Evolutionary conservation across 2,888 invertebrate species (phyloP).

Genomic region (Campoplex nolae): DNA sequence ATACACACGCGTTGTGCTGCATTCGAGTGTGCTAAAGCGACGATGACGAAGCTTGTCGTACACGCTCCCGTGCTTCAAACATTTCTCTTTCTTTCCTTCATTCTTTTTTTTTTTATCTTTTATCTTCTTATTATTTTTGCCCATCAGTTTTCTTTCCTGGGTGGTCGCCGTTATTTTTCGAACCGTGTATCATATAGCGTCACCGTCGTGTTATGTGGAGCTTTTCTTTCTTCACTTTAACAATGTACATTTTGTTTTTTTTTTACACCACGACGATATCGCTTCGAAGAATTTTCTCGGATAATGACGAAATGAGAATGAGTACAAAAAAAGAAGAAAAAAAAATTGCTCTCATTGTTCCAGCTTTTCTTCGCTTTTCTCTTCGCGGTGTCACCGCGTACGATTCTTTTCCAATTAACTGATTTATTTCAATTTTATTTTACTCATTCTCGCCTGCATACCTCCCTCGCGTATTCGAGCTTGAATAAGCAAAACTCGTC

Average conservation of each 20-base stretch:
- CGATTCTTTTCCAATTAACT: not conserved
- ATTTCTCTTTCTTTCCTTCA: not conserved
- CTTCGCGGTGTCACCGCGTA: not conserved
- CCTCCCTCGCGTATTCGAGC: not conserved
- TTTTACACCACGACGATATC: not conserved
- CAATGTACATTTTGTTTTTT: not conserved
- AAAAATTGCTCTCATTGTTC: conserved; percentile 1
- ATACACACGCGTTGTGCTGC: conserved; percentile 35
- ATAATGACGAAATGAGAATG: not conserved
- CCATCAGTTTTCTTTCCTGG: conserved; percentile 1
- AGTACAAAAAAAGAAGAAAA: not conserved
- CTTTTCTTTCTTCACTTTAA: conserved; percentile 4
- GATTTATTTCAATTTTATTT: not conserved
- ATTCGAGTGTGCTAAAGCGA: conserved; percentile 24
- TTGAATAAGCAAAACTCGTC: conserved; percentile 45
- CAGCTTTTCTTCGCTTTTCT: not conserved
- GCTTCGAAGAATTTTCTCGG: not conserved
- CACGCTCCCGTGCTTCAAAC: conserved; percentile 12
- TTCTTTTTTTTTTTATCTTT: conserved; percentile 31
- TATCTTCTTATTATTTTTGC: conserved; percentile 25
- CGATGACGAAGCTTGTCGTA: conserved; percentile 49
- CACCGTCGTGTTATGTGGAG: not conserved
- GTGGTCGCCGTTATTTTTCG: conserved; percentile 32
- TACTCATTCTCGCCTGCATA: not conserved
- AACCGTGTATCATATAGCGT: not conserved